phyloP scores from a whole-genome alignment of 2,113 vertebrate genomes.

The Epinephelus lanceolatus region DNA sequence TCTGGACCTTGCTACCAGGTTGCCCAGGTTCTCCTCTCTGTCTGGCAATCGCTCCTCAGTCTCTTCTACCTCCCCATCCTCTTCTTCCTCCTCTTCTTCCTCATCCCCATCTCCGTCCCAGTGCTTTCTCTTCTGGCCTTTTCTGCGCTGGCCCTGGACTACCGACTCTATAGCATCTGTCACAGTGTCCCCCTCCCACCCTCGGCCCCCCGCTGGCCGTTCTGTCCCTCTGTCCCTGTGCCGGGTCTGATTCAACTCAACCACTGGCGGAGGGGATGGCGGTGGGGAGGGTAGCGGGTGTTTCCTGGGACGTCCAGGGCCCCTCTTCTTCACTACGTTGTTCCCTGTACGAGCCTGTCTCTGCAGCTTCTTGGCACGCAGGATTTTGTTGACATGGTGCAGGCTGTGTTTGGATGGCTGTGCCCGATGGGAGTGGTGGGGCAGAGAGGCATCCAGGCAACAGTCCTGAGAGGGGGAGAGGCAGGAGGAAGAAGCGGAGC shows the following conservation, averaged over 20 bases:
- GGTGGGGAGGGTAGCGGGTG: slow-evolving; percentile 88
- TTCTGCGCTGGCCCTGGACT: slow-evolving; percentile 87
- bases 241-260: slow-evolving; percentile 57
- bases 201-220: slow-evolving; percentile 61
- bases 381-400: slow-evolving; percentile 98
- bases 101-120: slow-evolving; percentile 74
- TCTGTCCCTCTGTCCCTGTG: slow-evolving; percentile 68
- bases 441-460: slow-evolving; percentile 73
- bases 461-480: slow-evolving; percentile 73
- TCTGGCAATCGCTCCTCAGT: slow-evolving; percentile 67
- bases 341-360: slow-evolving; percentile 98
- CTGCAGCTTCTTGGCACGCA: slow-evolving; percentile 98
- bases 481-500: slow-evolving; percentile 68
- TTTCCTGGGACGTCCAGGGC: slow-evolving; percentile 93
- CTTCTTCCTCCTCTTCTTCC: slow-evolving; percentile 74
- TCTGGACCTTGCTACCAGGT: slow-evolving; percentile 81
- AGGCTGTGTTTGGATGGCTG: slow-evolving; percentile 96
- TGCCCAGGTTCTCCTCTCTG: slow-evolving; percentile 83
- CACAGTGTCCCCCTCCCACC: slow-evolving; percentile 89
- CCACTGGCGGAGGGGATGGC: slow-evolving; percentile 76
- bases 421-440: slow-evolving; percentile 74
- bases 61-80: slow-evolving; percentile 69
- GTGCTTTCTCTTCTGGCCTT: slow-evolving; percentile 79
- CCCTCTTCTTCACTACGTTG: slow-evolving; percentile 96
- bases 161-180: slow-evolving; percentile 95